phyloP scores from a whole-genome alignment of 2,797 vertebrate genomes.

The Ptychobarbus kaznakovi region DNA sequence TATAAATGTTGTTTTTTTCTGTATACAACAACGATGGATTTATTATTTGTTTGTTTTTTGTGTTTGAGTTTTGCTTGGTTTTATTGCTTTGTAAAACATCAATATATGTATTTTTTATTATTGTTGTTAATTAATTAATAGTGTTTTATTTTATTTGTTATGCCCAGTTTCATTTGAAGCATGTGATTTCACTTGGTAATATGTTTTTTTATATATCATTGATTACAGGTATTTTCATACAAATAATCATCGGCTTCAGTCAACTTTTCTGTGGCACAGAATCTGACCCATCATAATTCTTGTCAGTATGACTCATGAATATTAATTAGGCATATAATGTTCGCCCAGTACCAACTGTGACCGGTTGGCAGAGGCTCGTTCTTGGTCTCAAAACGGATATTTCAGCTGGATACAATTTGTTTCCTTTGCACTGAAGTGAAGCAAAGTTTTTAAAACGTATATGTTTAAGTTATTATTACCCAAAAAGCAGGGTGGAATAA shows the following conservation, averaged over 20 bases:
- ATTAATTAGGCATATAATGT: conserved; percentile 1
- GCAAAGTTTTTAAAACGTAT: conserved; percentile 17
- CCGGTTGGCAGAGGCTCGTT: neutral
- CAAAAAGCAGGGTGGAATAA: conserved; percentile 16
- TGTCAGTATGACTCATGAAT: conserved; percentile 2
- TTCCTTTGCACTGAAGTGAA: conserved; percentile 20
- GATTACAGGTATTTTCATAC: neutral
- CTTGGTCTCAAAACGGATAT: neutral
- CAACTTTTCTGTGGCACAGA: neutral
- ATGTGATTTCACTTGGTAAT: neutral
- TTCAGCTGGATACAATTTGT: conserved; percentile 28
- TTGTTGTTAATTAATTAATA: neutral
- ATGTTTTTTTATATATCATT: too few species aligned
- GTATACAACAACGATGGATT: neutral
- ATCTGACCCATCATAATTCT: neutral
- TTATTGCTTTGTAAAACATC: neutral
- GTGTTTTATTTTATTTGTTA: too few species aligned
- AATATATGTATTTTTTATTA: too few species aligned
- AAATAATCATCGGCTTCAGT: neutral
- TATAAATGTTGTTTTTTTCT: neutral
- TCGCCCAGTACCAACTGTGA: conserved; percentile 1
- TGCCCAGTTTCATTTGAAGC: neutral
- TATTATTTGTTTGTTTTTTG: too few species aligned
- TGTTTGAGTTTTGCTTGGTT: too few species aligned
- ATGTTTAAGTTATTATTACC: conserved; percentile 19